Conservation (phyloP, 2,797 vertebrate species). For the Agapornis canus region DNA sequence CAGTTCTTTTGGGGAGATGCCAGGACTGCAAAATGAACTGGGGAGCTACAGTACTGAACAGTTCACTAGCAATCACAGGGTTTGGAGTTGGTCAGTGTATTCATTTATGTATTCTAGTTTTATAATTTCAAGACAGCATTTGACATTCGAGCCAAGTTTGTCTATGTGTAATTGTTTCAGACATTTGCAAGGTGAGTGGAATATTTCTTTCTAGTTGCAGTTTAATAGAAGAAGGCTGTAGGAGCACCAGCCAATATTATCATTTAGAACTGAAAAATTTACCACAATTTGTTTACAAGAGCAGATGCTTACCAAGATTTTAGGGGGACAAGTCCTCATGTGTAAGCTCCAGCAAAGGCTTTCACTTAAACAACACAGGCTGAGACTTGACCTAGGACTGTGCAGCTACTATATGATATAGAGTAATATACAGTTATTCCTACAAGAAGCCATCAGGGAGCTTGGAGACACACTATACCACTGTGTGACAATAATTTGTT, state of each 20-base stretch:
- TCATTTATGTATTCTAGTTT: background rate
- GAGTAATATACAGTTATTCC: background rate
- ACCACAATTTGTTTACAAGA: background rate
- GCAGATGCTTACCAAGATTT: background rate
- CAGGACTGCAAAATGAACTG: background rate
- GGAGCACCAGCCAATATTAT: background rate
- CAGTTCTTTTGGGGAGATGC: background rate
- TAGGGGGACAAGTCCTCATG: background rate
- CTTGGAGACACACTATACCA: background rate
- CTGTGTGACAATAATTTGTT: background rate
- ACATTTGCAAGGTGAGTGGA: background rate
- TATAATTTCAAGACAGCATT: background rate
- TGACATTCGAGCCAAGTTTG: background rate
- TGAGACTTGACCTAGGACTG: background rate
- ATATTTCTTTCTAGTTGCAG: background rate
- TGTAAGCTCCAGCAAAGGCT: background rate
- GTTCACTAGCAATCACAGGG: background rate
- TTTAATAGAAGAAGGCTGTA: background rate
- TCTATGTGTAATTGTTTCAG: background rate
- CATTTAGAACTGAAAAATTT: background rate
- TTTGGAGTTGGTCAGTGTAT: background rate
- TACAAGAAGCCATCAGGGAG: background rate
- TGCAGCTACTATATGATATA: background rate
- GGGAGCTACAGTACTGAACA: background rate
- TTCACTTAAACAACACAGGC: accelerated